A percentile compares a stretch with the other conserved stretches of the same genome.
phyloP scores from a whole-genome alignment of 2,113 vertebrate species.

The Suricata suricatta region DNA sequence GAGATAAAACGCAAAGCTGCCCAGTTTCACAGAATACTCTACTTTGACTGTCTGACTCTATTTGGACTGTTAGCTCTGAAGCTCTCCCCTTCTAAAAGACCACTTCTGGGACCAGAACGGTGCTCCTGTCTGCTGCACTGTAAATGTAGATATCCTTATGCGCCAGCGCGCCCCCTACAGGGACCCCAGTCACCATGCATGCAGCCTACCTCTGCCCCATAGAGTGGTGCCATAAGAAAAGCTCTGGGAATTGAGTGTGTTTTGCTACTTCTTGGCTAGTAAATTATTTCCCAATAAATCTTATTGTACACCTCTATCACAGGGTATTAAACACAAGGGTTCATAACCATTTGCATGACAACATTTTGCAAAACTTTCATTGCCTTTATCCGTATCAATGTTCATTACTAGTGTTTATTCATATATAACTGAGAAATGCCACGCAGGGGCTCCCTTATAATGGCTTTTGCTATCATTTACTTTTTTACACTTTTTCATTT shows the following conservation, averaged over 20 bases:
- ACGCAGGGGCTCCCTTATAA: not conserved
- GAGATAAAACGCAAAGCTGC: not conserved
- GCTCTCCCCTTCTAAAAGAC: not conserved
- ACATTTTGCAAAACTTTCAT: not conserved
- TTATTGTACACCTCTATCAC: not conserved
- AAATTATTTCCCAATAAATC: not conserved
- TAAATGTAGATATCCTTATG: fast-evolving
- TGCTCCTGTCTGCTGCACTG: not conserved
- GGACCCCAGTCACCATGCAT: not conserved
- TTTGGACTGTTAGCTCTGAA: not conserved
- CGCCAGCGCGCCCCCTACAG: not conserved
- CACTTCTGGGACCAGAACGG: not conserved
- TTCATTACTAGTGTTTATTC: not conserved
- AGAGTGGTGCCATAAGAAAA: fast-evolving
- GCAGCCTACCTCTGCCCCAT: not conserved
- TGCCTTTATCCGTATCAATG: not conserved
- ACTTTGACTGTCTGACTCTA: not conserved
- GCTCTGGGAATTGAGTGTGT: not conserved
- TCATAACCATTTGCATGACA: not conserved
- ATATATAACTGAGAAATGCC: not conserved
- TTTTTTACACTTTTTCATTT: not conserved
- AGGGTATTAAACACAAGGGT: not conserved
- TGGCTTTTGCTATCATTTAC: not conserved
- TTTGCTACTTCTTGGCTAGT: not conserved
- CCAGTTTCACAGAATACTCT: not conserved